These are phyloP conservation scores for Crossoptilon crossoptilon DNA, from an alignment of 2,797 vertebrate species.

Conservation along the genomic window DNA sequence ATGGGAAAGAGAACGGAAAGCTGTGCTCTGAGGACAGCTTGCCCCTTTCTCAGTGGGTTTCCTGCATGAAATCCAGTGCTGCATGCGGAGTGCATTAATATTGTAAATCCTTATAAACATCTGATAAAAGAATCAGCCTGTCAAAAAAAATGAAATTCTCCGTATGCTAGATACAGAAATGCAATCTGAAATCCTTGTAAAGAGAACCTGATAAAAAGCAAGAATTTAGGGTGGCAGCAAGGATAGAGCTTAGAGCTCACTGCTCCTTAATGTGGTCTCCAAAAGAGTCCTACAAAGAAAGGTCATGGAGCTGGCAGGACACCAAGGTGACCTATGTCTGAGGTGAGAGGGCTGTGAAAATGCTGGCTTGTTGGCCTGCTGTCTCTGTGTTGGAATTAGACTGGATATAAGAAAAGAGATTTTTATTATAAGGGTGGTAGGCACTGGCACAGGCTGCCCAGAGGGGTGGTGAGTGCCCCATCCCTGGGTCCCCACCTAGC, in stretches of 20 bases:
- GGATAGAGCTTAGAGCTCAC: slow-evolving; percentile 14
- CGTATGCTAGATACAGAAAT: slow-evolving; percentile 16
- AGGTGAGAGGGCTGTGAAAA: background rate
- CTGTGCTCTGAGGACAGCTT: background rate
- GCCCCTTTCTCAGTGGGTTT: background rate
- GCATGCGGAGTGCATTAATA: background rate
- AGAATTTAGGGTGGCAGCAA: slow-evolving; percentile 7
- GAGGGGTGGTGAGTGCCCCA: no score
- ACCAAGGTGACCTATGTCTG: background rate
- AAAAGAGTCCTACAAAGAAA: background rate
- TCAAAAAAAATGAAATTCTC: slow-evolving; percentile 51
- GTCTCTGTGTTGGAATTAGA: background rate
- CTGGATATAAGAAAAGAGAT: no score
- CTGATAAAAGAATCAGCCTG: slow-evolving; percentile 66
- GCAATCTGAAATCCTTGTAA: slow-evolving; percentile 50
- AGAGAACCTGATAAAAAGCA: slow-evolving; percentile 37
- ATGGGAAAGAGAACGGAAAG: background rate
- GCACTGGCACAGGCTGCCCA: no score
- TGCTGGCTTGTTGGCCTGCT: background rate
- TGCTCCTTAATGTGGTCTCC: background rate
- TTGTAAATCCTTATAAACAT: slow-evolving; percentile 31
- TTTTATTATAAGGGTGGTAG: no score
- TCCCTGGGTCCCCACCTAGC: no score
- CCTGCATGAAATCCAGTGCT: background rate
- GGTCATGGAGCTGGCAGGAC: background rate